A percentile compares a stretch with the other conserved stretches of the same genome.
phyloP scores from a whole-genome alignment of 2,113 vertebrate genomes.

The Formicarius rufipectus region DNA sequence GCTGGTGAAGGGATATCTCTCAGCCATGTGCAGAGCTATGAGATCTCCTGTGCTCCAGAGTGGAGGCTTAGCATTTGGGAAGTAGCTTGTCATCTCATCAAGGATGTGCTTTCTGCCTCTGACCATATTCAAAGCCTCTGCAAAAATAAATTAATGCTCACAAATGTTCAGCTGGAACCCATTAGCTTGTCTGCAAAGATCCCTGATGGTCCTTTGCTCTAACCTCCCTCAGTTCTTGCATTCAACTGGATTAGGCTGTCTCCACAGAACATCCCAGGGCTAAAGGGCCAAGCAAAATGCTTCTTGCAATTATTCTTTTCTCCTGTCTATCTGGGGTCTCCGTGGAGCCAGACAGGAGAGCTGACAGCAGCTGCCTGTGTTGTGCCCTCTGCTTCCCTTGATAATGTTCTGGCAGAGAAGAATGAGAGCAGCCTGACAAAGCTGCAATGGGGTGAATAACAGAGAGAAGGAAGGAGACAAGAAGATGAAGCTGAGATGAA shows the following conservation, averaged over 20 bases:
- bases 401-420: slow-evolving; percentile 49
- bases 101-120: neutral
- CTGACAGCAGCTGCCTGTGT: slow-evolving; percentile 6
- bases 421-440: slow-evolving; percentile 31
- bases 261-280: slow-evolving; percentile 39
- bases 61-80: neutral
- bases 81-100: neutral
- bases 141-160: slow-evolving; percentile 14
- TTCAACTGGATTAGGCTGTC: slow-evolving; percentile 39
- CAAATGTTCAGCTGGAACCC: slow-evolving; percentile 27
- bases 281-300: slow-evolving; percentile 38
- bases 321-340: slow-evolving; percentile 40
- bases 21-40: neutral
- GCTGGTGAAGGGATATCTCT: neutral
- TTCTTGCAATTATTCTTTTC: slow-evolving; percentile 53
- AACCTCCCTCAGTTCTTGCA: slow-evolving; percentile 1
- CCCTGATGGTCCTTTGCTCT: slow-evolving; percentile 27
- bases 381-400: neutral
- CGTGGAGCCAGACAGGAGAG: slow-evolving; percentile 37
- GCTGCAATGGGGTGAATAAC: neutral
- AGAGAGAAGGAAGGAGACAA: neutral
- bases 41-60: neutral
- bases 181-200: slow-evolving; percentile 39
- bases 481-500: neutral
- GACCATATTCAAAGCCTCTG: neutral